Percentiles rank a stretch among this genome's conserved stretches.
Evolutionary conservation across 2,113 vertebrate species (phyloP).

Genomic region (Cervus canadensis): DNA sequence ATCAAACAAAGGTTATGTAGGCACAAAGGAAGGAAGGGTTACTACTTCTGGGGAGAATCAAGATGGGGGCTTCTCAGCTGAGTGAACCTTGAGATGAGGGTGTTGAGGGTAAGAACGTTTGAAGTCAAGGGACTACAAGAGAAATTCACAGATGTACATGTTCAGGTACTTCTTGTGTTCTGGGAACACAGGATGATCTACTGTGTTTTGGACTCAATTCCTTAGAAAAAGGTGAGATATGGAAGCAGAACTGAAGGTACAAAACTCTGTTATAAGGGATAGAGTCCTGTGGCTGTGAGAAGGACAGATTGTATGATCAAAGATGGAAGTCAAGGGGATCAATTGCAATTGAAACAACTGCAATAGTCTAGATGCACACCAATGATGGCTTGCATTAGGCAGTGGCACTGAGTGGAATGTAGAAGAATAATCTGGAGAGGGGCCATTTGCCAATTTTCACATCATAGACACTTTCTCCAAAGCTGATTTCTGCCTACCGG

Average conservation of each 20-base stretch:
- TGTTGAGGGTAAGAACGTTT: background rate
- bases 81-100: background rate
- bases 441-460: background rate
- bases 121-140: background rate
- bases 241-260: background rate
- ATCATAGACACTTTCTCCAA: background rate
- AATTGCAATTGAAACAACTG: background rate
- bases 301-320: background rate
- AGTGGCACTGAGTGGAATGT: background rate
- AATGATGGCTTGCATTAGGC: background rate
- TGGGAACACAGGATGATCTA: background rate
- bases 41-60: background rate
- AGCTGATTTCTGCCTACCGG: background rate
- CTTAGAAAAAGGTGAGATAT: background rate
- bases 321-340: background rate
- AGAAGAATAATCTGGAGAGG: background rate
- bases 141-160: background rate
- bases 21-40: background rate
- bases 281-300: background rate
- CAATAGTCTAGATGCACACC: fast-evolving
- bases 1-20: background rate
- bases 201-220: background rate
- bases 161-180: background rate
- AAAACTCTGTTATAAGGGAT: background rate
- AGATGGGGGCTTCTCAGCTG: background rate